Evolutionary conservation across 30 jellyfish, hydroid and myxozoan genomes (phyloP), one percentile per base, ranked within the genome.

Genomic region (Turritopsis dohrnii): DNA sequence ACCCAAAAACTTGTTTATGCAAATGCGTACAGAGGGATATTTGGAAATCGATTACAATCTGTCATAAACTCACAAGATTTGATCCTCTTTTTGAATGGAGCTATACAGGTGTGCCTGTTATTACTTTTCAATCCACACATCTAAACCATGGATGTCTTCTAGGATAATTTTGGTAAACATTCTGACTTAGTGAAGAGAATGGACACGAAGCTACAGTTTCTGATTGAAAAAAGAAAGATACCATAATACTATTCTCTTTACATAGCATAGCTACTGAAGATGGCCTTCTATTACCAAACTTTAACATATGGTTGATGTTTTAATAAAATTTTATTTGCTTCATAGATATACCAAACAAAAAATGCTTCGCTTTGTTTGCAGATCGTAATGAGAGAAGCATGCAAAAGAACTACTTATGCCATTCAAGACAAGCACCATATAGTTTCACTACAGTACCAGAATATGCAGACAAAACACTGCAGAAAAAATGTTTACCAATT

Each of bases 61-160:
- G 77, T 1, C 77, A 69, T 27, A 69, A 27, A 69, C 9, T n/a
- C 16, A 19, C 77, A 21, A 69, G 30, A 69, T 69, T 69, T 69
- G 30, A 69, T 69, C 77, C 77, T 69, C 30, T 27, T 0, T 69
- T 69, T 69, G 77, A 69, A 69, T 69, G 77, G 77, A 69, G 77
- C 22, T 0, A 27, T n/a, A 69, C 28, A n/a, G 77, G 77, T 69
- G 22, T n/a, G 77, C 19, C 28, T 21, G 9, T 7, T 27, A n/a
- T 69, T 69, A 0, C 77, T 69, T 41, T 41, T n/a, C n/a, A n/a
- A n/a, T n/a, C n/a, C n/a, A n/a, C n/a, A n/a, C n/a, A n/a, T n/a
- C n/a, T n/a, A n/a, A n/a, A n/a, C n/a, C n/a, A n/a, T n/a, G n/a
- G n/a, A n/a, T n/a, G n/a, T n/a, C n/a, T n/a, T n/a, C n/a, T n/a